Evolutionary conservation across 2,113 vertebrate species (phyloP).

Genomic region (Diadophis punctatus): DNA sequence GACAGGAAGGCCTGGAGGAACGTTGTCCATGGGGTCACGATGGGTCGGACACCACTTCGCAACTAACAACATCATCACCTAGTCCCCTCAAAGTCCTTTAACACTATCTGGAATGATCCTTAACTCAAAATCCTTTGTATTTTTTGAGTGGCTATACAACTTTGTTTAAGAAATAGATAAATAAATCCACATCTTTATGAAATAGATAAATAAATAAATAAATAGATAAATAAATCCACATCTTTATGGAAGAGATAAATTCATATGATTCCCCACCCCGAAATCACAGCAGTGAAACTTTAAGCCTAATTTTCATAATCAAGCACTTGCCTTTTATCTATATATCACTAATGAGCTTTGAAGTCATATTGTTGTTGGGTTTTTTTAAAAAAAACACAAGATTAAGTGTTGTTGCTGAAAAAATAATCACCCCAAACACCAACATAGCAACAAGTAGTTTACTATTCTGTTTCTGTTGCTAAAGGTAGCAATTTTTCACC

Average conservation of each 20-base stretch:
- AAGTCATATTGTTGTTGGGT: background rate
- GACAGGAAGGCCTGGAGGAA: too few relatives aligned
- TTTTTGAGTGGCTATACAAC: too few relatives aligned
- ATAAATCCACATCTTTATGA: too few relatives aligned
- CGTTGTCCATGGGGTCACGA: too few relatives aligned
- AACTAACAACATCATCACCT: too few relatives aligned
- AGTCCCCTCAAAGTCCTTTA: background rate
- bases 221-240: too few relatives aligned
- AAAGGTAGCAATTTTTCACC: constrained; percentile 36
- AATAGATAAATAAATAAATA: background rate
- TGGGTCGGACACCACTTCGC: too few relatives aligned
- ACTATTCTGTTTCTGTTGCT: constrained; percentile 9
- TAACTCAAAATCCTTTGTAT: background rate
- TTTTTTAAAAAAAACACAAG: background rate
- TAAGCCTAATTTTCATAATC: background rate
- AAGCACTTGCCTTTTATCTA: background rate
- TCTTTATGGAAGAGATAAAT: background rate
- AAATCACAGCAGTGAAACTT: background rate
- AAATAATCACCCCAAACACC: background rate
- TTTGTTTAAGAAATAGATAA: too few relatives aligned
- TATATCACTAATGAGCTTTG: background rate
- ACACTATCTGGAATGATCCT: background rate
- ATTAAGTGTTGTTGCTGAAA: background rate
- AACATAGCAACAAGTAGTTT: background rate
- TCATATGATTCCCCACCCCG: background rate